A percentile compares a stretch with the other conserved stretches of the same genome.
Evolutionary conservation across 1,140 invertebrate species (phyloP).

Genomic region (Drosophila pallidifrons): DNA sequence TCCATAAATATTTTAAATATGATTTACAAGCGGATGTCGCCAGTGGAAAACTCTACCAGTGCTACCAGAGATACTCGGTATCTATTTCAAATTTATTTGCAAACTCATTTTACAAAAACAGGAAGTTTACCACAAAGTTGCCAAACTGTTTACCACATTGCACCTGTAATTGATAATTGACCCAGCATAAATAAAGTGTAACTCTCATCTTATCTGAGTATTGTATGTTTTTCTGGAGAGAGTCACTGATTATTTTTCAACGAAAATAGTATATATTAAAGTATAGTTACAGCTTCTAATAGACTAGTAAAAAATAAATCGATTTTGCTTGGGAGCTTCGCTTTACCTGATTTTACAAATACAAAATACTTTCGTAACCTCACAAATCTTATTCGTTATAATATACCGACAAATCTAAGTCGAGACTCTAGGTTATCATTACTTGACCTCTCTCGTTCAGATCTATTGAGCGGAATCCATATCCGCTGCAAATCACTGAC

Average conservation of each 20-base stretch:
- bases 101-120: constrained; percentile 34
- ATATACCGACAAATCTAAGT: no score
- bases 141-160: constrained; percentile 11
- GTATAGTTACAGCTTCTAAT: no score
- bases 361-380: no score
- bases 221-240: background rate
- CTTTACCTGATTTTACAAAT: no score
- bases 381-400: no score
- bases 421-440: no score
- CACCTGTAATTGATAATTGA: constrained; percentile 3
- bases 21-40: constrained; percentile 80
- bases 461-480: no score
- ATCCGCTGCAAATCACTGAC: no score
- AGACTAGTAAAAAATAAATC: no score
- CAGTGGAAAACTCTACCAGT: constrained; percentile 35
- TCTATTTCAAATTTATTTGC: constrained; percentile 18
- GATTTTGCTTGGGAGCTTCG: no score
- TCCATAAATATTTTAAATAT: constrained; percentile 79
- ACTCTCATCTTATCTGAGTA: background rate
- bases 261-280: no score
- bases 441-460: no score
- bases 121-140: constrained; percentile 43
- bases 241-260: background rate
- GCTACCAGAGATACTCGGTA: background rate
- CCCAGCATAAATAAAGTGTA: background rate